Conservation (phyloP, 2,113 vertebrate genomes). For the Pandion haliaetus region DNA sequence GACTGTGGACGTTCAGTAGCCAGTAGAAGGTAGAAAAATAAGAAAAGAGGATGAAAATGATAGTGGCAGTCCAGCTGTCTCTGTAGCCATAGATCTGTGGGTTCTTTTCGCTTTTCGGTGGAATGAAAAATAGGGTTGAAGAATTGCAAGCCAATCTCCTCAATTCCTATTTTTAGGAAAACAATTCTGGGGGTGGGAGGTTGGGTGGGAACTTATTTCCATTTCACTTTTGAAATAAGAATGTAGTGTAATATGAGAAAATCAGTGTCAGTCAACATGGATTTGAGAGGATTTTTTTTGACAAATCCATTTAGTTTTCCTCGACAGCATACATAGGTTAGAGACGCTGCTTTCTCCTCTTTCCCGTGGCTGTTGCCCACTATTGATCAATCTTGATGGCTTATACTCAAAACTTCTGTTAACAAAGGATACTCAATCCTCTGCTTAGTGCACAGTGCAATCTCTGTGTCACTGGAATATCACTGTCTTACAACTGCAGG, state of each 20-base stretch:
- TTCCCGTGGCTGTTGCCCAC: background rate
- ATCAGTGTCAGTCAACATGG: background rate
- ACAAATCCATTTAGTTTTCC: background rate
- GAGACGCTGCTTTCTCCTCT: fast-evolving
- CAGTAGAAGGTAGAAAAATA: background rate
- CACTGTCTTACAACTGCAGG: background rate
- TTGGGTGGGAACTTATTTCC: background rate
- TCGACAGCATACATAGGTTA: background rate
- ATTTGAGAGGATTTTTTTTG: background rate
- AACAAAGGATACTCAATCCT: background rate
- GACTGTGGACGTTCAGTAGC: background rate
- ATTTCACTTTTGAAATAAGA: background rate
- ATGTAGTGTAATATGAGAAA: background rate
- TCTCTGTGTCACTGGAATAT: background rate
- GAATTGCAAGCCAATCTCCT: background rate
- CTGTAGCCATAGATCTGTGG: background rate
- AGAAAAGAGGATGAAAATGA: background rate
- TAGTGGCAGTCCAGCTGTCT: background rate
- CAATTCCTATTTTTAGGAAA: background rate
- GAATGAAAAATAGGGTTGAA: background rate
- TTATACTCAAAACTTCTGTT: background rate
- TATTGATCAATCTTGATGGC: background rate
- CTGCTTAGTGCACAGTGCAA: too few species aligned
- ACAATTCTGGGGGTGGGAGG: background rate
- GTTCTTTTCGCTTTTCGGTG: fast-evolving